Evolutionary conservation across 2,113 vertebrate species (phyloP), one percentile per base, ranked within the genome.

Genomic region (Chrysochloris asiatica): DNA sequence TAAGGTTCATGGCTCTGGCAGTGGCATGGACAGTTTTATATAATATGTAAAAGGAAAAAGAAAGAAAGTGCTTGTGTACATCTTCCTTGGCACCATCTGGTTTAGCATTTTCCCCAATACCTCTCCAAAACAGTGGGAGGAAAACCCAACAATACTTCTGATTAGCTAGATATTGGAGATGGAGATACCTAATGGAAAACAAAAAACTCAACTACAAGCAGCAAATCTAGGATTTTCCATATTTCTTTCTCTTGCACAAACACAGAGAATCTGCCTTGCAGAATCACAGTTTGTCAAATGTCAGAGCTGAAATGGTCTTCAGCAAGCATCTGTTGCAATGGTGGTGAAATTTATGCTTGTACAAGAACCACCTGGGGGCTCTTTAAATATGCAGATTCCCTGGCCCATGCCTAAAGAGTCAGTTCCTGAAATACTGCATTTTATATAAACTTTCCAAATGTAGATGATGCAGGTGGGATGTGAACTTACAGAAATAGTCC

Each of bases 51-150:
- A 93, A 54, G 38, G 13, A 79, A 75, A 77, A 65, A 50, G 50
- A 95, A 94, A 86, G 89, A 89, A 89, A 84, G 79, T 30, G 14
- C 33, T 75, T 87, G 88, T 85, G 45, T 91, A 92, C 85, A 91
- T 89, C 82, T 94, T 91, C n/a, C 78, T 91, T 11, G 28, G 86
- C 78, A 85, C 89, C 94, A 96, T 89, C 93, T 94, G 84, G 89
- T 84, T 90, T 93, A 81, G 83, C 24, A 59, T 94, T 85, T 89
- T 30, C 54, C 28, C 26, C 48, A 63, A 56, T 36, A 28, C 72
- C 12, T 89, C 61, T 75, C 38, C 17, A 63, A 92, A 95, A 92
- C 59, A 89, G 72, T 92, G 59, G 48, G 81, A 89, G 59, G 65
- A 89, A 92, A 82, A 94, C 94, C 87, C 61, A 90, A 82, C 56